These are phyloP conservation scores for Oligia strigilis DNA, from an alignment of 2,888 invertebrate species.

Conservation along the genomic window DNA sequence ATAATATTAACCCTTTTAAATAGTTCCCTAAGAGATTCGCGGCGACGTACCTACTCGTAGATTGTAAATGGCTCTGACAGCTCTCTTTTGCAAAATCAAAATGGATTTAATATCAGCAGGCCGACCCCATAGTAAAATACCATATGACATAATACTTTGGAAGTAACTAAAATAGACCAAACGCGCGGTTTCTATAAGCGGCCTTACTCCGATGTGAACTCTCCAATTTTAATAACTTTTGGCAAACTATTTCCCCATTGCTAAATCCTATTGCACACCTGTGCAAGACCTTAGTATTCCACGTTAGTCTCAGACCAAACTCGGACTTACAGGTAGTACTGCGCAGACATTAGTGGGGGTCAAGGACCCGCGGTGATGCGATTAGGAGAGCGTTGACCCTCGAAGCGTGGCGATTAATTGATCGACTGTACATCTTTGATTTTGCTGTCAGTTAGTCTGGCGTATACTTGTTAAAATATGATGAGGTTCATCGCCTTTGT, in stretches of 20 bases:
- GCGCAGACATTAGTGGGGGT: conserved; percentile 65
- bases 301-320: conserved; percentile 57
- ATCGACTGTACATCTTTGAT: conserved; percentile 67
- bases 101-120: no score
- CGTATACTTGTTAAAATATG: neutral
- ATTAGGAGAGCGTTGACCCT: conserved; percentile 85
- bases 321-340: conserved; percentile 24
- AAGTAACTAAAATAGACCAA: no score
- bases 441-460: conserved; percentile 20
- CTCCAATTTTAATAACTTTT: neutral
- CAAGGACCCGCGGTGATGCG: conserved; percentile 79
- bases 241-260: neutral
- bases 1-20: no score
- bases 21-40: no score
- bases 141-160: no score
- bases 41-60: no score
- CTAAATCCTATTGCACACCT: conserved; percentile 4
- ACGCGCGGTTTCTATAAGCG: no score
- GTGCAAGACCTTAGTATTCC: conserved; percentile 64
- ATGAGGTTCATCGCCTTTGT: neutral
- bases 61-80: no score
- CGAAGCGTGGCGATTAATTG: conserved; percentile 64
- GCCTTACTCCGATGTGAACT: neutral
- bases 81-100: no score
- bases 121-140: no score